A percentile compares a stretch with the other conserved stretches of the same genome.
These are phyloP conservation scores for Euzophera pinguis DNA, from an alignment of 2,888 invertebrate genomes.

Conservation along the genomic window DNA sequence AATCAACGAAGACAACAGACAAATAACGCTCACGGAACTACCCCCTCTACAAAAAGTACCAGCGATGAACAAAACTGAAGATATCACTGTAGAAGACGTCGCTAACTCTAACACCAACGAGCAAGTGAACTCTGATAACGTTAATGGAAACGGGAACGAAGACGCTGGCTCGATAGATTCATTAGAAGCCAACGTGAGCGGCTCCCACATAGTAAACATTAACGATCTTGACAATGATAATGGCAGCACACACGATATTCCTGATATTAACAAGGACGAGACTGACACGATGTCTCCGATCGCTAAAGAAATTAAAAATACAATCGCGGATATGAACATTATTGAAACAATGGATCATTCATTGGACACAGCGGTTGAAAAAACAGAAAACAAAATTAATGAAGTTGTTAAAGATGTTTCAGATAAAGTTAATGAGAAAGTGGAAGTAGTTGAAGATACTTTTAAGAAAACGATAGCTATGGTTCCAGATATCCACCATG, in stretches of 20 bases:
- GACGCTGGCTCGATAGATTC: conserved; percentile 71
- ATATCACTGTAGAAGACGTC: conserved; percentile 47
- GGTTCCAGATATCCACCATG: conserved; percentile 47
- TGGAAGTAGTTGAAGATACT: conserved; percentile 55
- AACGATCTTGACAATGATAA: conserved; percentile 69
- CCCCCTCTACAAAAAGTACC: conserved; percentile 68
- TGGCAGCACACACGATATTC: conserved; percentile 50
- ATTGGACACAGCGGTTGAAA: conserved; percentile 21
- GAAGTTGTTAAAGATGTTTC: conserved; percentile 33
- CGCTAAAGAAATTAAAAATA: conserved; percentile 20
- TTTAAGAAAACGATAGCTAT: conserved; percentile 54
- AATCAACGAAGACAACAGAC: conserved; percentile 59
- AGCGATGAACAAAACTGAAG: conserved; percentile 52
- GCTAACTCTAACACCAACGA: conserved; percentile 52
- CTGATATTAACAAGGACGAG: conserved; percentile 51
- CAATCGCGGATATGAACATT: conserved; percentile 31
- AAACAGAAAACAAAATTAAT: conserved; percentile 35
- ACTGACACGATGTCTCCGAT: conserved; percentile 30
- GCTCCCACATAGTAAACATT: conserved; percentile 74
- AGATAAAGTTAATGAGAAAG: conserved; percentile 45
- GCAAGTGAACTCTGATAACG: conserved; percentile 40
- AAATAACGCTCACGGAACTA: conserved; percentile 59
- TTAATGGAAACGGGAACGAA: conserved; percentile 57
- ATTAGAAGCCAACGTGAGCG: conserved; percentile 74
- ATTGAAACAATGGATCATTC: conserved; percentile 42